Percentiles rank a stretch among this genome's conserved stretches.
These are phyloP conservation scores for Osmerus mordax DNA, from an alignment of 2,113 vertebrate genomes.

Conservation along the genomic window DNA sequence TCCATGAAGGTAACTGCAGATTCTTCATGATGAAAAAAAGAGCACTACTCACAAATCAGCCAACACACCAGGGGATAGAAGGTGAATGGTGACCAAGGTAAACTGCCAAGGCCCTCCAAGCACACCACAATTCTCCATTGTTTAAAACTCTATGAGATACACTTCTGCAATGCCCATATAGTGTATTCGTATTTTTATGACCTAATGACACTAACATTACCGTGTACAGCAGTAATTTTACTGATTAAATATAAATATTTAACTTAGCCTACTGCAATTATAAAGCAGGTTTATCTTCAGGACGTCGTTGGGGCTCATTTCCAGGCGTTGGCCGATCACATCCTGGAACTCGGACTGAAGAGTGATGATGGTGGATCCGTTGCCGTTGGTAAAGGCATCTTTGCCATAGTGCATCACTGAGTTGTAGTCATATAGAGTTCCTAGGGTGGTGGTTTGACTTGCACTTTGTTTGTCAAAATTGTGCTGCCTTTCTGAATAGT, in stretches of 20 bases:
- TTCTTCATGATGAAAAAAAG: not conserved
- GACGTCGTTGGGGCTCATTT: conserved; percentile 81
- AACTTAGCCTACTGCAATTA: conserved; percentile 78
- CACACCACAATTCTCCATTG: too few species aligned
- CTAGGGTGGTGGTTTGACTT: conserved; percentile 56
- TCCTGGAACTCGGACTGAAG: conserved; percentile 70
- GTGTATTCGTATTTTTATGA: not conserved
- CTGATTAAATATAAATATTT: not conserved
- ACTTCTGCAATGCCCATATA: not conserved
- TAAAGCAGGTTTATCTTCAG: conserved; percentile 77
- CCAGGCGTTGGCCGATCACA: conserved; percentile 82
- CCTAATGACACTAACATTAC: not conserved
- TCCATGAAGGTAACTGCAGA: conserved; percentile 23
- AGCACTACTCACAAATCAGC: too few species aligned
- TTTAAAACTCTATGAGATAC: too few species aligned
- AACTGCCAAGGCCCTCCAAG: too few species aligned
- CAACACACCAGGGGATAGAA: too few species aligned
- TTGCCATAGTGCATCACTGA: conserved; percentile 83
- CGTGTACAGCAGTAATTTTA: not conserved
- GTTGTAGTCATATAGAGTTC: conserved; percentile 79
- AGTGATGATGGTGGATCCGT: conserved; percentile 80
- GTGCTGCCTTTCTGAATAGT: conserved; percentile 58
- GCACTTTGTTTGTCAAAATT: conserved; percentile 73
- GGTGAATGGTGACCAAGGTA: too few species aligned
- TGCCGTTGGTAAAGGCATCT: conserved; percentile 72